A percentile compares a stretch with the other conserved stretches of the same genome.
These are phyloP conservation scores for Ranitomeya imitator DNA, from an alignment of 2,113 vertebrate species.

Conservation along the genomic window DNA sequence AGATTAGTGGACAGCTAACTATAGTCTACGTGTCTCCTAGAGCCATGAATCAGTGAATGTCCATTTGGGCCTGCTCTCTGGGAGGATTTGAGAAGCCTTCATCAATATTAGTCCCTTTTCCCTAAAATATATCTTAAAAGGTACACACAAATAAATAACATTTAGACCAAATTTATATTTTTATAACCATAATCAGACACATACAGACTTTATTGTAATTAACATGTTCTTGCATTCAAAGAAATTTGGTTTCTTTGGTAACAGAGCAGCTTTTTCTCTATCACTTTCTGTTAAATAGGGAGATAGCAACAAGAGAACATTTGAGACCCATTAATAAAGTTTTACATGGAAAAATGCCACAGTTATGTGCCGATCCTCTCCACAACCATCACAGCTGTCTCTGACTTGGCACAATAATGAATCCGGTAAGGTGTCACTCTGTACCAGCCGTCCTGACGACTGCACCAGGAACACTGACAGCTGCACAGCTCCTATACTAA, in stretches of 20 bases:
- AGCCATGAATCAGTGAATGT: too few relatives aligned
- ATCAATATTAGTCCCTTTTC: too few relatives aligned
- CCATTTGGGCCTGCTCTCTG: too few relatives aligned
- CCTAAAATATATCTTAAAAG: too few relatives aligned
- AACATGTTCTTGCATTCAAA: background rate
- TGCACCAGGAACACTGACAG: background rate
- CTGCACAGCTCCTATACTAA: background rate
- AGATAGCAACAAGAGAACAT: conserved; percentile 3
- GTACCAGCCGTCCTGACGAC: conserved; percentile 24
- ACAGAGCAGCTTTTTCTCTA: background rate
- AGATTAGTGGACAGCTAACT: too few relatives aligned
- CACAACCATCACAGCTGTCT: conserved; percentile 16
- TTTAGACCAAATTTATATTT: too few relatives aligned
- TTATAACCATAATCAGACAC: too few relatives aligned
- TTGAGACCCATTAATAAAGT: background rate
- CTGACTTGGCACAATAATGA: background rate
- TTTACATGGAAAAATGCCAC: background rate
- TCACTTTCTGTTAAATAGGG: background rate
- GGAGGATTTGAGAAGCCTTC: too few relatives aligned
- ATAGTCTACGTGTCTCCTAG: too few relatives aligned
- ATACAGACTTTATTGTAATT: background rate
- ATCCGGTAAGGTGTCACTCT: conserved; percentile 6
- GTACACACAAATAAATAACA: too few relatives aligned
- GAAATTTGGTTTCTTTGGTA: background rate
- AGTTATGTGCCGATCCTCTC: background rate